A percentile compares a stretch with the other conserved stretches of the same genome.
phyloP scores from a whole-genome alignment of 2,888 invertebrate species.

The Drosophila pseudotakahashii region DNA sequence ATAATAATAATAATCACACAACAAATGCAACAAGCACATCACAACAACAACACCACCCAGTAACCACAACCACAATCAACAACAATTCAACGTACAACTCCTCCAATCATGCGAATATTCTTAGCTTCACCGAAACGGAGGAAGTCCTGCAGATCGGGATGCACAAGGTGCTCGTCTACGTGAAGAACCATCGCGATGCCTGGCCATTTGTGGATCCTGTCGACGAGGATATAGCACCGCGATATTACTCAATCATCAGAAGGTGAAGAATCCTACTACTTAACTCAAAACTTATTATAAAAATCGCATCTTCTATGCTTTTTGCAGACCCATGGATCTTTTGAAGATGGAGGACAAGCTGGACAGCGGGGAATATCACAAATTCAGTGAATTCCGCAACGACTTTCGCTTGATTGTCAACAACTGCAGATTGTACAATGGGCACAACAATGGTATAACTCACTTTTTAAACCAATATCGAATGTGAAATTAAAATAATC shows the following conservation, averaged over 20 bases:
- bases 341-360: slow-evolving; percentile 94
- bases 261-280: slow-evolving; percentile 76
- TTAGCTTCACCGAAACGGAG: slow-evolving; percentile 91
- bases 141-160: slow-evolving; percentile 95
- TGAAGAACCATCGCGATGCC: slow-evolving; percentile 95
- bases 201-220: slow-evolving; percentile 98
- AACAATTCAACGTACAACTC: slow-evolving; percentile 79
- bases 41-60: slow-evolving; percentile 49
- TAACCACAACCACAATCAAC: slow-evolving; percentile 57
- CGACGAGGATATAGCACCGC: slow-evolving; percentile 96
- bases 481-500: rapidly evolving
- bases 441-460: slow-evolving; percentile 92
- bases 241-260: slow-evolving; percentile 90
- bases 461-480: too few species aligned
- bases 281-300: background rate
- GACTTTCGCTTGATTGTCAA: slow-evolving; percentile 97
- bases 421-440: slow-evolving; percentile 96
- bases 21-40: slow-evolving; percentile 35
- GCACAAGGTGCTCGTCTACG: slow-evolving; percentile 95
- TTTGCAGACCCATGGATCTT: slow-evolving; percentile 92
- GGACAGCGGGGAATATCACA: slow-evolving; percentile 91
- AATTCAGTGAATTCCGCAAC: slow-evolving; percentile 91
- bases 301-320: background rate
- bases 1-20: slow-evolving; percentile 38
- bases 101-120: slow-evolving; percentile 84